A percentile compares a stretch with the other conserved stretches of the same genome.
phyloP scores from a whole-genome alignment of 2,797 vertebrate species.

The Lemur catta region DNA sequence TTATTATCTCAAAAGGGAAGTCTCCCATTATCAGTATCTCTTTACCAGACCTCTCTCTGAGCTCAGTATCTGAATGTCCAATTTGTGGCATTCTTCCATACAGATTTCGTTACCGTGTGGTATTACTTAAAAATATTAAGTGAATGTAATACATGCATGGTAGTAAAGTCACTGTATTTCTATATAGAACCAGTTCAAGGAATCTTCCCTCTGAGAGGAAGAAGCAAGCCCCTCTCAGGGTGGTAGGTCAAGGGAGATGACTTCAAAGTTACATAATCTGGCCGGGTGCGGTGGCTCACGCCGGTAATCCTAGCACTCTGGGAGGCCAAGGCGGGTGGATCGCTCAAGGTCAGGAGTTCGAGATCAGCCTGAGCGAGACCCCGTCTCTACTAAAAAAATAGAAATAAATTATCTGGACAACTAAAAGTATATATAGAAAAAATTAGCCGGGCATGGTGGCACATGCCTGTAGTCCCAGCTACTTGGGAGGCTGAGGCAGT shows the following conservation, averaged over 20 bases:
- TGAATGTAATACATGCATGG: background rate
- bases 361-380: too few species aligned
- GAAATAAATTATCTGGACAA: too few species aligned
- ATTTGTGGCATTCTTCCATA: background rate
- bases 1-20: conserved; percentile 1
- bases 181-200: background rate
- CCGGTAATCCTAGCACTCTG: too few species aligned
- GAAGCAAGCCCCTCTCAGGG: background rate
- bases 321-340: too few species aligned
- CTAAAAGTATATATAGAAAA: too few species aligned
- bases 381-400: too few species aligned
- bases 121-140: conserved; percentile 22
- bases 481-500: too few species aligned
- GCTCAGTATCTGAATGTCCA: background rate
- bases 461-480: too few species aligned
- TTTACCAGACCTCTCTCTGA: conserved; percentile 22
- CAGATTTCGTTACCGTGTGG: background rate
- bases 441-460: too few species aligned
- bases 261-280: background rate
- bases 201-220: background rate
- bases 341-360: too few species aligned
- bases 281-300: too few species aligned
- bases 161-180: conserved; percentile 1
- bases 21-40: background rate
- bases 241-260: background rate